Evolutionary conservation across 1,140 invertebrate species (phyloP), one percentile per base, ranked within the genome.

Genomic region (Cylas formicarius): DNA sequence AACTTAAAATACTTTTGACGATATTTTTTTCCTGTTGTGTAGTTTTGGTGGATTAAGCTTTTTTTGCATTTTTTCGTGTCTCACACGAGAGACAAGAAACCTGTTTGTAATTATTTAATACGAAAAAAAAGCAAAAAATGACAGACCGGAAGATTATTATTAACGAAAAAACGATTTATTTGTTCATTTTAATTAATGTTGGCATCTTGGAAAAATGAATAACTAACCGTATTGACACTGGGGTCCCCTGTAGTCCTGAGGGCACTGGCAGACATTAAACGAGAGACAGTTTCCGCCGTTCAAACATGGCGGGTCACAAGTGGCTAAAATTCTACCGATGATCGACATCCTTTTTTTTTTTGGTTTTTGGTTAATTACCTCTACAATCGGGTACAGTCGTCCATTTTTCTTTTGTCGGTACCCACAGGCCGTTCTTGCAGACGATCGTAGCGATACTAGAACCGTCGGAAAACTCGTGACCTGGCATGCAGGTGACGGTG

Each of bases 261-360:
- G 73, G 57, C 87, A 91, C 48, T 85, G 76, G 41, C 87, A 91
- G 2, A 75, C 67, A 61, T 88, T 82, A 7, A 76, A 71, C 1
- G 79, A 73, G 1, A 88, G 65, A 64, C 87, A 91, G 28, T 74
- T 72, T 0, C 86, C 87, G 5, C 80, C 84, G 56, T 90, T 88
- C 39, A 72, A 44, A 57, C 87, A 90, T 0, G 77, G 69, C 1
- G 85, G 86, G 36, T 73, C 57, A 53, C 87, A 90, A 17, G 77
- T 73, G 1, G 83, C 81, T 82, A 50, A 18, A 67, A 63, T 38
- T 11, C 27, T 26, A 48, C 41, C 27, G 24, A 32, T 48, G 33
- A 14, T 6, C 7, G 21, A n/a, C 8, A 33, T 8, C 7, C 13
- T 8, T 38, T 13, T 42, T 37, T 39, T 26, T 21, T 39, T 6